phyloP scores from a whole-genome alignment of 2,113 vertebrate species.

The Phrynosoma platyrhinos region DNA sequence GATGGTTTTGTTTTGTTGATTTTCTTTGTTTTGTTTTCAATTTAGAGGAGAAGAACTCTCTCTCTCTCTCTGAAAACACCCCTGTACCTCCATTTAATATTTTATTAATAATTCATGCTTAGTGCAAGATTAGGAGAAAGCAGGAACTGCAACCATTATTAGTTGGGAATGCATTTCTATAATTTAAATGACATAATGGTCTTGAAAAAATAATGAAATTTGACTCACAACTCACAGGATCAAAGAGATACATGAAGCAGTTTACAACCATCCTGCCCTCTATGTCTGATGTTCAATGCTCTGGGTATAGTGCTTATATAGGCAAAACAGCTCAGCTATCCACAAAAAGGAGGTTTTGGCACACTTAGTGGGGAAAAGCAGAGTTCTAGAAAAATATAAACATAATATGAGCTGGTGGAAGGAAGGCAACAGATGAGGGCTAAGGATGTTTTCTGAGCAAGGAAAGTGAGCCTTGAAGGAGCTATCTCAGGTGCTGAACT shows the following conservation, averaged over 20 bases:
- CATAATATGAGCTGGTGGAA: not conserved
- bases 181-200: slow-evolving; percentile 23
- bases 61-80: not conserved
- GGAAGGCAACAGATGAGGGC: no score
- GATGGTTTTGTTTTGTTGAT: slow-evolving; percentile 28
- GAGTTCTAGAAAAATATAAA: not conserved
- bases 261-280: not conserved
- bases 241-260: not conserved
- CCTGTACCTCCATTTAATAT: slow-evolving; percentile 27
- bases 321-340: not conserved
- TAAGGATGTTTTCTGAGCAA: no score
- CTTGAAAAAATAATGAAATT: slow-evolving; percentile 26
- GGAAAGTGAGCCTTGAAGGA: no score
- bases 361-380: not conserved
- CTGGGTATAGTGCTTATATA: not conserved
- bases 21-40: slow-evolving; percentile 20
- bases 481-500: no score
- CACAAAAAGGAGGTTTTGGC: not conserved
- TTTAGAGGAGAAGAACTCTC: slow-evolving; percentile 6
- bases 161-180: slow-evolving; percentile 8
- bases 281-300: not conserved
- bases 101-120: slow-evolving; percentile 29
- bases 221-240: not conserved
- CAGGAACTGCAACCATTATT: not conserved
- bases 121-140: slow-evolving; percentile 9